These are phyloP conservation scores for Cyphomyrus plagiostoma DNA, from an alignment of 2,113 vertebrate genomes.

Conservation along the genomic window DNA sequence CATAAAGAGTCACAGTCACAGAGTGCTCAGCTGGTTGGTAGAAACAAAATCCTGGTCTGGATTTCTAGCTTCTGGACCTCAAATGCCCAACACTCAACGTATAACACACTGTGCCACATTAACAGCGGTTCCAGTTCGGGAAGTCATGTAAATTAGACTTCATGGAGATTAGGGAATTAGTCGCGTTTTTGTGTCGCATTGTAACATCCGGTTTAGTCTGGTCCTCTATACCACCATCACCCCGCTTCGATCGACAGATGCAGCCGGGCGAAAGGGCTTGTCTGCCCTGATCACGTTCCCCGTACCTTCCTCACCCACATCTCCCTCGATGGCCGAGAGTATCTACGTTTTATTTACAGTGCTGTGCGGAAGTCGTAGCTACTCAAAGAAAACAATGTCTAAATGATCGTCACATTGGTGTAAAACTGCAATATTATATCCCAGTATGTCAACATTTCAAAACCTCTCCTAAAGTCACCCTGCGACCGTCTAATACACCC, in stretches of 20 bases:
- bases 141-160: background rate
- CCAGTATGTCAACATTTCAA: background rate
- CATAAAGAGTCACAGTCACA: too few species aligned
- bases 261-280: too few species aligned
- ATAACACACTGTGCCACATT: background rate
- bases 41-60: too few species aligned
- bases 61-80: too few species aligned
- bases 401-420: background rate
- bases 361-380: background rate
- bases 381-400: background rate
- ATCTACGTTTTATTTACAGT: too few species aligned
- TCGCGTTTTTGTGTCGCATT: background rate
- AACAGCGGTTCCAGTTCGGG: background rate
- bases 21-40: too few species aligned
- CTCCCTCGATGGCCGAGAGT: background rate
- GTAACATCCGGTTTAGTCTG: background rate
- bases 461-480: background rate
- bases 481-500: background rate
- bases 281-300: background rate
- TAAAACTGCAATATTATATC: background rate
- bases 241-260: background rate
- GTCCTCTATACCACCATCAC: background rate
- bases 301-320: background rate
- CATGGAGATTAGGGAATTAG: background rate
- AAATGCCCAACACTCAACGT: background rate